Conservation (phyloP, 2,888 invertebrate species). For the Leucania comma region DNA sequence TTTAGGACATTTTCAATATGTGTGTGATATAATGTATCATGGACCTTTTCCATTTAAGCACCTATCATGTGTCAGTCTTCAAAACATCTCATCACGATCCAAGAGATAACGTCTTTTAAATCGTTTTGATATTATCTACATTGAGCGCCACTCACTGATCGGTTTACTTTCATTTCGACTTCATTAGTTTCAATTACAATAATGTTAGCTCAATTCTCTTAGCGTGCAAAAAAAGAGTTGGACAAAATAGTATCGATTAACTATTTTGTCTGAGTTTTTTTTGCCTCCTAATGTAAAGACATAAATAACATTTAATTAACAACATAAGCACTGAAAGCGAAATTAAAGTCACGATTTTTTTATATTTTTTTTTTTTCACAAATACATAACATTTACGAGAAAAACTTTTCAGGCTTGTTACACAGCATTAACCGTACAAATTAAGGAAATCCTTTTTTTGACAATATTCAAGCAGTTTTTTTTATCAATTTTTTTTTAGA, state of each 20-base stretch:
- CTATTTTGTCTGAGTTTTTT: not conserved
- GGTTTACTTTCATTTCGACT: constrained; percentile 80
- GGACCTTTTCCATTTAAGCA: constrained; percentile 20
- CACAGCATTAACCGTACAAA: not conserved
- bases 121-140: constrained; percentile 52
- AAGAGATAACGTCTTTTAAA: constrained; percentile 53
- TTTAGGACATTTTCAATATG: not conserved
- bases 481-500: not conserved
- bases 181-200: constrained; percentile 81
- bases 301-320: not conserved
- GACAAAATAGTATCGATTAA: not conserved
- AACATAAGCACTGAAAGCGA: not conserved
- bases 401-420: not conserved
- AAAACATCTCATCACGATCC: constrained; percentile 55
- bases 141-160: constrained; percentile 50
- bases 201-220: constrained; percentile 67
- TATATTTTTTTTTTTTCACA: constrained; percentile 13
- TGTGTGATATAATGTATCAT: not conserved
- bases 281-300: not conserved
- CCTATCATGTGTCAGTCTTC: constrained; percentile 17
- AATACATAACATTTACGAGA: not conserved
- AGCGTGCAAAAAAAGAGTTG: too few species aligned
- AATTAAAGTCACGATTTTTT: constrained; percentile 12
- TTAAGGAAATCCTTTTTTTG: not conserved
- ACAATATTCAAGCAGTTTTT: not conserved